Conservation (phyloP, 2,888 invertebrate genomes). For the Cephonodes hylas region DNA sequence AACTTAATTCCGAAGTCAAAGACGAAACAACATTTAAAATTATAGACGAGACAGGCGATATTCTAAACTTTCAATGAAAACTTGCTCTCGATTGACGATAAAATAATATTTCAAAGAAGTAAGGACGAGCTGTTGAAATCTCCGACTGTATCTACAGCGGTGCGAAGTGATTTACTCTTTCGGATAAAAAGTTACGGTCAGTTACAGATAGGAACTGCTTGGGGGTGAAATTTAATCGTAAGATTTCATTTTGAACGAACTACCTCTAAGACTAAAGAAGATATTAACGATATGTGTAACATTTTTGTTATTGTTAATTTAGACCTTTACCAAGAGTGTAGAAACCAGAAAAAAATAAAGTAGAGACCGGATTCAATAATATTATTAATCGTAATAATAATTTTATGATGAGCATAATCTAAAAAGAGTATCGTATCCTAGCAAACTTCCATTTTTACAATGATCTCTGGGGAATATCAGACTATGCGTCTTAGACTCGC, state of each 20-base stretch:
- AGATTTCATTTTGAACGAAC: neutral
- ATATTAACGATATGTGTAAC: too few species aligned
- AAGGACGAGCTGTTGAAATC: neutral
- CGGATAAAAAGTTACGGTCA: conserved; percentile 4
- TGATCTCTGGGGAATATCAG: too few species aligned
- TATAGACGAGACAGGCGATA: neutral
- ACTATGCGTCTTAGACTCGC: too few species aligned
- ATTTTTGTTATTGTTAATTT: too few species aligned
- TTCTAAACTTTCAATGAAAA: neutral
- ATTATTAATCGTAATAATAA: too few species aligned
- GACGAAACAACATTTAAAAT: too few species aligned
- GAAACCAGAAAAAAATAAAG: too few species aligned
- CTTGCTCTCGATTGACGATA: neutral
- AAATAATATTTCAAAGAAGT: neutral
- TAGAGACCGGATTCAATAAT: neutral
- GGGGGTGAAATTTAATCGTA: neutral
- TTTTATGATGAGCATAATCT: too few species aligned
- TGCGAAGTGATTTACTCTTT: neutral
- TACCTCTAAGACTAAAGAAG: neutral
- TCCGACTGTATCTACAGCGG: neutral
- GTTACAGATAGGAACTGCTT: neutral
- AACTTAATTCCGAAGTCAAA: too few species aligned
- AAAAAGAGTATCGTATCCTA: too few species aligned
- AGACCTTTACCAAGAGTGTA: too few species aligned
- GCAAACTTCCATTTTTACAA: too few species aligned